These are phyloP conservation scores for Apamea sordens DNA, from an alignment of 2,888 invertebrate species.

Conservation along the genomic window DNA sequence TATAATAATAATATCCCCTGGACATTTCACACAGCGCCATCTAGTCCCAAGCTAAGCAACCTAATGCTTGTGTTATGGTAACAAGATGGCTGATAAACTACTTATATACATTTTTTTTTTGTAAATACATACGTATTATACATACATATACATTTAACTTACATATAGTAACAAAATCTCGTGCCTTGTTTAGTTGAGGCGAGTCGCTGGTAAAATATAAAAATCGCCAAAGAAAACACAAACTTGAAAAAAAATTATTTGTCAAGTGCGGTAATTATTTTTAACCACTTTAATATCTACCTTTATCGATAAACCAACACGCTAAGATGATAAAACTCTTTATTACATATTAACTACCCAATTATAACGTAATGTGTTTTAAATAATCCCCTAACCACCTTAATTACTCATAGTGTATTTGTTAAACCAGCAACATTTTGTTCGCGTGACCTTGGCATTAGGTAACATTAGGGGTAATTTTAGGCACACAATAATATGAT, in stretches of 20 bases:
- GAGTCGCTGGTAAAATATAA: neutral
- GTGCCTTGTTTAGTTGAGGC: neutral
- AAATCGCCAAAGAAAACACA: neutral
- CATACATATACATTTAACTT: no score
- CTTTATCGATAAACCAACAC: neutral
- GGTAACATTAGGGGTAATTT: constrained; percentile 48
- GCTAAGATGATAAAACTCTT: constrained; percentile 4
- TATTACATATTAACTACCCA: constrained; percentile 9
- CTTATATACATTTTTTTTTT: no score
- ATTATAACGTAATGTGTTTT: constrained; percentile 49
- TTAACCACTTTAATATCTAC: neutral
- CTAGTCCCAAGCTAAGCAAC: no score
- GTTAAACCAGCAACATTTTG: constrained; percentile 29
- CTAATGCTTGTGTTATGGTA: no score
- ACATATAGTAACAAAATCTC: neutral
- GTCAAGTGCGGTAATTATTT: neutral
- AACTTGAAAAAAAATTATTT: neutral
- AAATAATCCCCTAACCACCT: constrained; percentile 38
- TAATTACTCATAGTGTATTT: constrained; percentile 32
- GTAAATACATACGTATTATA: no score
- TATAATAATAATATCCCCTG: no score
- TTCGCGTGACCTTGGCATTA: constrained; percentile 28
- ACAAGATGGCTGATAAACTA: no score
- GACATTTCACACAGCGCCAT: no score
- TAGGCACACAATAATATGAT: constrained; percentile 46